Evolutionary conservation across 2,113 vertebrate species (phyloP).

Genomic region (Colius striatus): DNA sequence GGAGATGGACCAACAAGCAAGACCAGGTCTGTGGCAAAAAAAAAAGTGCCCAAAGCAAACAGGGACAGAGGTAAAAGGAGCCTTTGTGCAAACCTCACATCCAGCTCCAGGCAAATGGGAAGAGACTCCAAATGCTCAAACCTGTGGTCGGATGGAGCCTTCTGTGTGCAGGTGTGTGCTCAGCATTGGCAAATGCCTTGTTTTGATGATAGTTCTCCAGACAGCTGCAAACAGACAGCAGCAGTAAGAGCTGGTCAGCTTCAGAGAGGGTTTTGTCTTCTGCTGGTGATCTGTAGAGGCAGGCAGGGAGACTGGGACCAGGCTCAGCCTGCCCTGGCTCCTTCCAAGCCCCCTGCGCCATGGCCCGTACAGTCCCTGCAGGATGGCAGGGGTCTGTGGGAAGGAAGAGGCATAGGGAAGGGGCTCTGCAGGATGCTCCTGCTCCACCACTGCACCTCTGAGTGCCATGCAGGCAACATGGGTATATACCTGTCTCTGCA

Average conservation of each 20-base stretch:
- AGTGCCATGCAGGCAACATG: background rate
- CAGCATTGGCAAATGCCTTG: background rate
- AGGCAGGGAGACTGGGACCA: background rate
- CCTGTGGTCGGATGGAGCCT: background rate
- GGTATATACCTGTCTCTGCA: background rate
- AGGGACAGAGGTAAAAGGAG: background rate
- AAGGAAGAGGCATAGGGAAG: background rate
- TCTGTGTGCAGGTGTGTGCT: background rate
- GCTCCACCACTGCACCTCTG: background rate
- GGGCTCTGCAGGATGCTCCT: background rate
- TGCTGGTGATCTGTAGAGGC: background rate
- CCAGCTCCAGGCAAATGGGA: background rate
- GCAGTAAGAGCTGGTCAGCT: background rate
- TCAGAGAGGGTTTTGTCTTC: background rate
- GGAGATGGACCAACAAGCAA: background rate
- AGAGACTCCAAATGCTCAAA: background rate
- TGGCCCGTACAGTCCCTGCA: rapidly evolving
- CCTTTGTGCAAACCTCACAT: background rate
- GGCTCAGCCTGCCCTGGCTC: background rate
- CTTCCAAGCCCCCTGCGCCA: background rate
- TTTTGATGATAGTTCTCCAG: background rate
- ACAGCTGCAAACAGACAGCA: background rate
- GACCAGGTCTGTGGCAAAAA: background rate
- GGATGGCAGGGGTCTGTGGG: background rate
- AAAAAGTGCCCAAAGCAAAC: background rate